A percentile compares a stretch with the other conserved stretches of the same genome.
Conservation (phyloP, 2,113 vertebrate genomes). For the Corythoichthys haematopterus region DNA sequence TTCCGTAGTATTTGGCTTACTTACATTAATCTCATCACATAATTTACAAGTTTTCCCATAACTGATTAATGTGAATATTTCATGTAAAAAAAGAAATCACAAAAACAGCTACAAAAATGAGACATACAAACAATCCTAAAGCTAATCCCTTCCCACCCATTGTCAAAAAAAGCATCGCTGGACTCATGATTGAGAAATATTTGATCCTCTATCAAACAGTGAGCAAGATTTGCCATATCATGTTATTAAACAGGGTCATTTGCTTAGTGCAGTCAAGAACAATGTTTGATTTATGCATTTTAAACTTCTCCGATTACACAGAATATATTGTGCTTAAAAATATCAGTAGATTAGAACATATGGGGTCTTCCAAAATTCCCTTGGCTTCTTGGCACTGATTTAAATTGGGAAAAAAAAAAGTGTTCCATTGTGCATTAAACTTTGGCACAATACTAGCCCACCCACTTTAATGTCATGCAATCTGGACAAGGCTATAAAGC, state of each 20-base stretch:
- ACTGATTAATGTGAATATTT: conserved; percentile 80
- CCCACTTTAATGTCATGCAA: conserved; percentile 53
- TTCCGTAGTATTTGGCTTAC: conserved; percentile 95
- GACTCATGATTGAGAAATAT: conserved; percentile 56
- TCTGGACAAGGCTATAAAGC: conserved; percentile 15
- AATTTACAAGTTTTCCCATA: conserved; percentile 87
- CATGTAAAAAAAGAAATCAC: conserved; percentile 58
- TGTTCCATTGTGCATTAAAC: conserved; percentile 52
- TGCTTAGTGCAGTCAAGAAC: conserved; percentile 37
- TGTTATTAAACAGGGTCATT: conserved; percentile 32
- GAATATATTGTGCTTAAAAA: conserved; percentile 57
- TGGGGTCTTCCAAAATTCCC: conserved; percentile 1
- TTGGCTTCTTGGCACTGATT: conserved; percentile 20
- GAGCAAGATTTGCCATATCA: conserved; percentile 30
- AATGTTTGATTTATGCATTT: conserved; percentile 14
- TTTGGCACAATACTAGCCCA: conserved; percentile 69
- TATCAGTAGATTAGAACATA: conserved; percentile 24
- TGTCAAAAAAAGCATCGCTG: conserved; percentile 26
- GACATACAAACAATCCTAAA: conserved; percentile 68
- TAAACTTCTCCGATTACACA: conserved; percentile 38
- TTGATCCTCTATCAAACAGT: conserved; percentile 44
- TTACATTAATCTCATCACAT: conserved; percentile 95
- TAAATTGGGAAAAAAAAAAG: background rate
- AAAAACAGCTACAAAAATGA: conserved; percentile 53
- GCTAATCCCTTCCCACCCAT: conserved; percentile 38